Conservation (phyloP, 1,140 invertebrate genomes). For the Caenorhabditis inopinata region DNA sequence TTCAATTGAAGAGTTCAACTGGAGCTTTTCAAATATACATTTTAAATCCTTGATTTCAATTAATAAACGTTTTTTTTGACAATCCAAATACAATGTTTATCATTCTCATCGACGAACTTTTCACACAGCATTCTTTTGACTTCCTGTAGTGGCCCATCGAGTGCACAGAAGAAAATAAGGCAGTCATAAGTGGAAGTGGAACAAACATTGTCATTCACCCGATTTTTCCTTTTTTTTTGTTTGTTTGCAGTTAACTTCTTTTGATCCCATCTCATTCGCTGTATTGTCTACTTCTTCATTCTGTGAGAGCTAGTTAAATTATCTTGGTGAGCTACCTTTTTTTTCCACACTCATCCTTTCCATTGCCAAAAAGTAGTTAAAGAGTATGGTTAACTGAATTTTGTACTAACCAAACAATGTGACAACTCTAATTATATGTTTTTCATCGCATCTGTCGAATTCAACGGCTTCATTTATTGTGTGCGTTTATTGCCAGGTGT, state of each 20-base stretch:
- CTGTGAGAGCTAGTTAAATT: background rate
- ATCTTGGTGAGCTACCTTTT: too few relatives aligned
- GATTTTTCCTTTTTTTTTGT: conserved; percentile 1
- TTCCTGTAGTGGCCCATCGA: background rate
- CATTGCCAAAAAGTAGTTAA: too few relatives aligned
- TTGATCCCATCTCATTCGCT: background rate
- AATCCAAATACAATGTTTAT: too few relatives aligned
- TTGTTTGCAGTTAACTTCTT: conserved; percentile 1
- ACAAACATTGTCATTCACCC: conserved; percentile 34
- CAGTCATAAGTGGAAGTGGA: conserved; percentile 30
- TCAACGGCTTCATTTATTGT: conserved; percentile 26
- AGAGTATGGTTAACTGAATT: too few relatives aligned
- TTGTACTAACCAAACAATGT: background rate
- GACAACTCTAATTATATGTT: conserved; percentile 15
- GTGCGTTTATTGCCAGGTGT: conserved; percentile 24
- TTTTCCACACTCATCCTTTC: too few relatives aligned
- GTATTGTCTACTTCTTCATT: background rate
- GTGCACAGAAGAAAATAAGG: background rate
- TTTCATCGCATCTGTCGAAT: background rate
- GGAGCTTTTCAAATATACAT: too few relatives aligned
- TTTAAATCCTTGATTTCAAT: too few relatives aligned
- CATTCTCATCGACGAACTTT: background rate
- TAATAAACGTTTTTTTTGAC: too few relatives aligned
- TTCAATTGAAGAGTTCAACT: too few relatives aligned
- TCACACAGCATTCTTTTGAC: background rate